These are phyloP conservation scores for Pica pica DNA, from an alignment of 2,113 vertebrate species.

Conservation along the genomic window DNA sequence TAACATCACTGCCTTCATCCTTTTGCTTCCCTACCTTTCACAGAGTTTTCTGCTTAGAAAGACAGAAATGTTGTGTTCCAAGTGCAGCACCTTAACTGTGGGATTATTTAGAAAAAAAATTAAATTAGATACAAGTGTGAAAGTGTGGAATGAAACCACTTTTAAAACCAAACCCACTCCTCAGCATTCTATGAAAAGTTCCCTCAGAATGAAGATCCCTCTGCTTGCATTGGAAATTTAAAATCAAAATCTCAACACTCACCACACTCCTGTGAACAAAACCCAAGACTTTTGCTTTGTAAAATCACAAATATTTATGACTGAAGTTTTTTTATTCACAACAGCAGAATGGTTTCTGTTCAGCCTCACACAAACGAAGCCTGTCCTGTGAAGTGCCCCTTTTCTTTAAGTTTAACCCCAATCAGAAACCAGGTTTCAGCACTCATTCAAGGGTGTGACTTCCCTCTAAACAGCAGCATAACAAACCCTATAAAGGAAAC, in stretches of 20 bases:
- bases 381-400: background rate
- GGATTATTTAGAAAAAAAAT: background rate
- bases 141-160: background rate
- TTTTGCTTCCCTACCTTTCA: background rate
- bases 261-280: background rate
- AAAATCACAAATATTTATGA: background rate
- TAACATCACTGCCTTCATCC: background rate
- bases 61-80: background rate
- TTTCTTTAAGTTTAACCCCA: background rate
- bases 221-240: background rate
- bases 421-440: background rate
- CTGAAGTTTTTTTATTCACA: background rate
- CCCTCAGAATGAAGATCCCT: background rate
- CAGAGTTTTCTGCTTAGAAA: background rate
- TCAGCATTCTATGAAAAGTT: background rate
- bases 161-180: background rate
- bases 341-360: background rate
- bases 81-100: fast-evolving
- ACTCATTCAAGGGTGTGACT: background rate
- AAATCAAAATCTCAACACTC: background rate
- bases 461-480: background rate
- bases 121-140: background rate
- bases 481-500: background rate
- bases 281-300: background rate
- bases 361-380: background rate